Conservation (phyloP, 2,113 vertebrate species). For the Eurypyga helias region DNA sequence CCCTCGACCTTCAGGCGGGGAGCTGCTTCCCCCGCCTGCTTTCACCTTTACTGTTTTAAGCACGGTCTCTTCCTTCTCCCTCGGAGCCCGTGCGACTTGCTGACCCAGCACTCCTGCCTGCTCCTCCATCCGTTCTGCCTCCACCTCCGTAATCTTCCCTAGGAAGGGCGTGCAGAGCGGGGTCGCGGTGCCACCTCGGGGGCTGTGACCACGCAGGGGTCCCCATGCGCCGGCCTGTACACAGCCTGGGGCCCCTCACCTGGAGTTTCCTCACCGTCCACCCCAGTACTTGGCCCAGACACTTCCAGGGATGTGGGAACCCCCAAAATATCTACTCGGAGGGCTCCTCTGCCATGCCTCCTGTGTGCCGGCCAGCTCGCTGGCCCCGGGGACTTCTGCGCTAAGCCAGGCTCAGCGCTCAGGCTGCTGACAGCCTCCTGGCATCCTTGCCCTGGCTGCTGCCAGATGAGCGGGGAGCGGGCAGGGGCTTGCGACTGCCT, state of each 20-base stretch:
- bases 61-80: background rate
- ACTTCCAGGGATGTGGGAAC: background rate
- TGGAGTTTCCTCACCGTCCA: background rate
- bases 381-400: background rate
- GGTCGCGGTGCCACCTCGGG: accelerated
- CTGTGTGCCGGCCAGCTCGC: accelerated
- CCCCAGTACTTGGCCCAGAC: background rate
- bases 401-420: background rate
- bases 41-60: background rate
- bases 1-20: background rate
- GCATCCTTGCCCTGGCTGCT: background rate
- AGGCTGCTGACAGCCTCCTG: background rate
- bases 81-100: constrained; percentile 10
- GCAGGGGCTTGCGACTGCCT: background rate
- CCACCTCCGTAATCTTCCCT: background rate
- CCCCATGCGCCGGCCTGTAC: background rate
- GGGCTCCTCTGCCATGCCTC: background rate
- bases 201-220: accelerated
- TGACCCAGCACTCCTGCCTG: constrained; percentile 52
- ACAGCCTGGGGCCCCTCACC: background rate
- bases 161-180: background rate
- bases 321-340: background rate
- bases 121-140: constrained; percentile 32
- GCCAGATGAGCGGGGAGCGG: background rate
- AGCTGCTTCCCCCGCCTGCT: background rate